Percentiles rank a stretch among this genome's conserved stretches.
Conservation (phyloP, 1,140 invertebrate species). For the Drosophila guanche region DNA sequence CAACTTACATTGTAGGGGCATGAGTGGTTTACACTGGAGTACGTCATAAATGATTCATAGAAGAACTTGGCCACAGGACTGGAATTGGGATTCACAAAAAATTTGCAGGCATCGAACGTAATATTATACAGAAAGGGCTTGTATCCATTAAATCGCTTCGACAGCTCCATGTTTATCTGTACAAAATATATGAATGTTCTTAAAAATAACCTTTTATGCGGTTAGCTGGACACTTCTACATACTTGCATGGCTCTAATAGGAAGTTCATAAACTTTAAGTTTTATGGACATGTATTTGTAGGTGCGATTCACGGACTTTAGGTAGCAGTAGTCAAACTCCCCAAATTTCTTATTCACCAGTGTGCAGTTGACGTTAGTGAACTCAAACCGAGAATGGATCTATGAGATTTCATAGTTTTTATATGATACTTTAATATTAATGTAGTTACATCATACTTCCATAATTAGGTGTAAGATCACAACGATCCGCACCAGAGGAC, state of each 20-base stretch:
- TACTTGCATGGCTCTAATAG: no score
- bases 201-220: no score
- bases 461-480: no score
- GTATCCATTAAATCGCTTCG: neutral
- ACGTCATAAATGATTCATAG: neutral
- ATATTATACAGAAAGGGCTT: constrained; percentile 8
- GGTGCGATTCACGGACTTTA: constrained; percentile 11
- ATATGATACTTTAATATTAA: no score
- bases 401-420: neutral
- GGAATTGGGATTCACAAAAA: neutral
- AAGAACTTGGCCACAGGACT: constrained; percentile 1
- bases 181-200: neutral
- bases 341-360: neutral
- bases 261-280: neutral
- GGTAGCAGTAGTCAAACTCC: constrained; percentile 2
- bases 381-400: neutral
- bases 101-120: neutral
- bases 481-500: no score
- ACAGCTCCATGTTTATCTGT: neutral
- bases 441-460: no score
- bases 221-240: neutral
- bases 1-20: constrained; percentile 8
- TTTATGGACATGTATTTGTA: constrained; percentile 5
- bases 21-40: neutral
- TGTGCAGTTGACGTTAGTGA: constrained; percentile 1